Evolutionary conservation across 2,888 invertebrate genomes (phyloP), one percentile per base, ranked within the genome.

Genomic region (Plebejus argus): DNA sequence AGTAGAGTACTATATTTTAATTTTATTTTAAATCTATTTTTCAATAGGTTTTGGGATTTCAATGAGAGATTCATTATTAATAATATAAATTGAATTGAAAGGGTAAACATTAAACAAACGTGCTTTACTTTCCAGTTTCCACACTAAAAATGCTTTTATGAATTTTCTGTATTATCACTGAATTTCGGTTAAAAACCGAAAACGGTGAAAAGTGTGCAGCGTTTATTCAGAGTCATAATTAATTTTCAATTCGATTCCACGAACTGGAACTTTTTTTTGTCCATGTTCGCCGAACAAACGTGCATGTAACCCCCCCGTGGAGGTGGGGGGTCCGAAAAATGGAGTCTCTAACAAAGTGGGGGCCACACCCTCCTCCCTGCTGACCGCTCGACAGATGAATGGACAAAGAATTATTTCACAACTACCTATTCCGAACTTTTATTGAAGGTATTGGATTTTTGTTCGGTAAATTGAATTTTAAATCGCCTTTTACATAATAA

Each of bases 381-480:
- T 80, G 81, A 84, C 81, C 83, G 82, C 85, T 89, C 91, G 91
- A 91, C 91, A 89, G 88, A 88, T 88, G 88, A 90, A 87, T 87
- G 90, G 89, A 90, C 90, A 89, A 90, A 88, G 88, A 88, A 91
- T 91, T 90, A 90, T 90, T 90, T 89, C 87, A 89, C 28, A 76
- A 66, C 74, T 74, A 74, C 49, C 74, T 28, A 49, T 53, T 49
- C 28, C 74, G 74, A 74, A 74, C 49, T 74, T 74, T 74, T 74
- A 74, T 72, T 49, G 49, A 18, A 49, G 49, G 49, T 53, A 49
- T 49, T 72, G 45, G 49, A 72, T 72, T 39, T 20, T 71, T 71
- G 39, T 66, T 66, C 28, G 6, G 6, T 28, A 39, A 71, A 71
- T 71, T 71, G 71, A 71, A 71, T 71, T 71, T 71, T 71, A 20